A percentile compares a stretch with the other conserved stretches of the same genome.
Conservation (phyloP, 1,140 invertebrate genomes). For the Amyelois transitella region DNA sequence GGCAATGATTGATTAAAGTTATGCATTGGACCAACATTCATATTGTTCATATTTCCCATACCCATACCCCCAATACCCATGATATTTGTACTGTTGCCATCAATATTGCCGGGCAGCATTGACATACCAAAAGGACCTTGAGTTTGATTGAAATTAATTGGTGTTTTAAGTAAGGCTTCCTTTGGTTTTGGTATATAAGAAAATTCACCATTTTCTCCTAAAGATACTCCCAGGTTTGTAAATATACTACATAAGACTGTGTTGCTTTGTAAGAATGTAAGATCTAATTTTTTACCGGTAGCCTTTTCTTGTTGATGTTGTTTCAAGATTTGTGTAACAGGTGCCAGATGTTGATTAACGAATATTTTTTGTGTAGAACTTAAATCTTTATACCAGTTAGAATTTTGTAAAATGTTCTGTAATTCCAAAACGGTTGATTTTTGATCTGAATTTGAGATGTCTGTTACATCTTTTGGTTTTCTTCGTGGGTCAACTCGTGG, state of each 20-base stretch:
- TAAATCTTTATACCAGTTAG: constrained; percentile 79
- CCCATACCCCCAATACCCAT: constrained; percentile 67
- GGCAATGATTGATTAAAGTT: constrained; percentile 52
- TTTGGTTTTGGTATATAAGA: constrained; percentile 69
- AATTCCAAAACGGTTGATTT: constrained; percentile 72
- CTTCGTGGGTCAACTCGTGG: constrained; percentile 74
- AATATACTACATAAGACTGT: constrained; percentile 74
- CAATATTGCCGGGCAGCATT: constrained; percentile 36
- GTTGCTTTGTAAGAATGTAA: constrained; percentile 71
- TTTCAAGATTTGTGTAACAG: constrained; percentile 76
- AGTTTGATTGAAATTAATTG: constrained; percentile 63
- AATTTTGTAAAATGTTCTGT: constrained; percentile 76
- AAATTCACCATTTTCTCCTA: constrained; percentile 75
- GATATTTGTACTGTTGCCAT: constrained; percentile 52
- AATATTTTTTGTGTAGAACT: constrained; percentile 81
- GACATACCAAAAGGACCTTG: constrained; percentile 50
- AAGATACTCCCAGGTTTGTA: constrained; percentile 72
- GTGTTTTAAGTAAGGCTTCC: constrained; percentile 63
- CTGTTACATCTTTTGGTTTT: constrained; percentile 68
- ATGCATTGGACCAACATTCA: constrained; percentile 57
- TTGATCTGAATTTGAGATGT: constrained; percentile 38
- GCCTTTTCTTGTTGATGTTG: constrained; percentile 73
- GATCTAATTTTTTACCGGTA: constrained; percentile 73
- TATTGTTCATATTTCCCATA: constrained; percentile 63
- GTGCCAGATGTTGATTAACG: constrained; percentile 78